Percentiles rank a stretch among this genome's conserved stretches.
Conservation (phyloP, 2,113 vertebrate genomes). For the Cheirogaleus medius region DNA sequence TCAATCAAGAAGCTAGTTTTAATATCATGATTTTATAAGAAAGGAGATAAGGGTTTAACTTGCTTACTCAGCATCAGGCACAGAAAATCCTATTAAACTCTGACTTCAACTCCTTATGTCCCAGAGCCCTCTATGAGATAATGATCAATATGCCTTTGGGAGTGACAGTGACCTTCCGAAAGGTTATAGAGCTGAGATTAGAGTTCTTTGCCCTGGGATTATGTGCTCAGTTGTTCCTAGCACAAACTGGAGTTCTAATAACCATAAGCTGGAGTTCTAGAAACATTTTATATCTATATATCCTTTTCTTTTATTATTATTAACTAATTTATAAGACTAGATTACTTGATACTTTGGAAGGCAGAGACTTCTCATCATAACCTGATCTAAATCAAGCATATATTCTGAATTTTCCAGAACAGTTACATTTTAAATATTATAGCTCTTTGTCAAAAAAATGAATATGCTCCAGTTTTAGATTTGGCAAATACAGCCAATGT, state of each 20-base stretch:
- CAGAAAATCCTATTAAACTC: neutral
- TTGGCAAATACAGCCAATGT: slow-evolving; percentile 1
- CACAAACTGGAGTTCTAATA: neutral
- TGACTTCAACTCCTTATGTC: neutral
- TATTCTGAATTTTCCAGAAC: slow-evolving; percentile 7
- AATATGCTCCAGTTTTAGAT: neutral
- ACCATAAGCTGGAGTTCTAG: neutral
- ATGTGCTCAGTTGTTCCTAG: neutral
- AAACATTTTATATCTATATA: slow-evolving; percentile 14
- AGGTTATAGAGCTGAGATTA: slow-evolving; percentile 3
- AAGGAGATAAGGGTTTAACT: neutral
- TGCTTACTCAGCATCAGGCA: neutral
- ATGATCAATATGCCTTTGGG: neutral
- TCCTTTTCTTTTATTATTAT: neutral
- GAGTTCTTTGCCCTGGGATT: slow-evolving; percentile 13
- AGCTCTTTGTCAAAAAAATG: neutral
- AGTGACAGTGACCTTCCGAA: neutral
- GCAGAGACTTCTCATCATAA: neutral
- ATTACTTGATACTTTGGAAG: slow-evolving; percentile 17
- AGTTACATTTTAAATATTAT: slow-evolving; percentile 37
- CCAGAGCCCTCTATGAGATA: neutral
- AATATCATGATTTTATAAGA: slow-evolving; percentile 15
- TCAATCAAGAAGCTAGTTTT: slow-evolving; percentile 10
- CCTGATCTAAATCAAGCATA: neutral
- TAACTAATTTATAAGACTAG: neutral